Base-by-base conservation (phyloP, 1,140 invertebrate genomes). In the Drosophila biarmipes region DNA sequence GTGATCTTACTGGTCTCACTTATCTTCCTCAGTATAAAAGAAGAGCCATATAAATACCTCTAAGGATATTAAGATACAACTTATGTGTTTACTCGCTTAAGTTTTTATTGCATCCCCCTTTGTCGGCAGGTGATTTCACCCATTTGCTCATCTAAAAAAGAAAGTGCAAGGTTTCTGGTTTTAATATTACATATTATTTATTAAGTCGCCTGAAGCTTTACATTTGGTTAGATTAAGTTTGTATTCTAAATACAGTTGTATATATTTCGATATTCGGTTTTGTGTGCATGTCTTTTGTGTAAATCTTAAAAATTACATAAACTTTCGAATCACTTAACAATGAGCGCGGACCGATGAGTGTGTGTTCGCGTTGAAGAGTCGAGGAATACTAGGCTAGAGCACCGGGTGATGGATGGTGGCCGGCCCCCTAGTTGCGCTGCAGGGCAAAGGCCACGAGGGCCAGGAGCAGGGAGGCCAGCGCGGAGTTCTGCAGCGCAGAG, bases 381-480 rank as follows among this genome's bases (percentile, higher is more conserved):
- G 52, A 81, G 74, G 63, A 74, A 75, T 78, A 82, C 80, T 84
- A 82, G 76, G 51, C 24, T 46, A 54, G 69, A 81, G 80, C 74
- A 90, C 82, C 82, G 71, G 80, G 74, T 67, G 37, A 61, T 24
- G 51, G 46, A 43, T 21, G 53, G 53, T 34, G 17, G 43, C 34
- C 34, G 29, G 19, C 6, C 31, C n/a, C 8, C 43, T 61, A 91
- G 14, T 87, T 78, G 6, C 66, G 63, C 27, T 80, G 77, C 38
- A 91, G 46, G 10, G 59, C 46, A 0, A 52, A 78, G 2, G 90
- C 90, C 29, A 91, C 51, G 2, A 82, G 6, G 24, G 67, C 78
- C 31, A 91, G 6, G 2, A 86, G 12, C 1, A 91, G 14, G 0
- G 90, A 57, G 38, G 54, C 66, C 31, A 80, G 37, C 6, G 89